Evolutionary conservation across 30 jellyfish, hydroid and myxozoan species (phyloP).

Genomic region (Rhopilema esculentum): DNA sequence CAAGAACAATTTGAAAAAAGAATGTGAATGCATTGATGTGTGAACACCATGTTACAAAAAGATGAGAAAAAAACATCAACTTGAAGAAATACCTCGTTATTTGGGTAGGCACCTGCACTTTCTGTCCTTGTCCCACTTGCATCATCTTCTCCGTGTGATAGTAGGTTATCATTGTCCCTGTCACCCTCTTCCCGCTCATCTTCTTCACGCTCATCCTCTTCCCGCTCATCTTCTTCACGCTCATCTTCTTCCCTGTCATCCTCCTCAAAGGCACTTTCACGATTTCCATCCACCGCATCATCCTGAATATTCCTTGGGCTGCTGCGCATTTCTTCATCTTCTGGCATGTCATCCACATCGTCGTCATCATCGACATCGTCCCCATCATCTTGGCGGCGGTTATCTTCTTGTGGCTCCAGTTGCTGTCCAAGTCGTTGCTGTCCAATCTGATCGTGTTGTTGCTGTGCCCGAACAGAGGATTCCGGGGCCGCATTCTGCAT

Average conservation of each 20-base stretch:
- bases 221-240: constrained; percentile 31
- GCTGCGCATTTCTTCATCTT: constrained; percentile 66
- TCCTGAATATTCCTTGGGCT: constrained; percentile 44
- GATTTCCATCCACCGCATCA: constrained; percentile 20
- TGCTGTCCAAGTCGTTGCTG: constrained; percentile 35
- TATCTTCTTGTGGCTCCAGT: constrained; percentile 23
- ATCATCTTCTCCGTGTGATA: background rate
- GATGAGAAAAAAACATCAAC: background rate
- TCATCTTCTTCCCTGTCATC: constrained; percentile 25
- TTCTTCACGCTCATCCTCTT: constrained; percentile 54
- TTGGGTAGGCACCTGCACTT: background rate
- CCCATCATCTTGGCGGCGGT: background rate
- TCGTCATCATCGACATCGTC: constrained; percentile 61
- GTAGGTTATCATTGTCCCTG: constrained; percentile 9
- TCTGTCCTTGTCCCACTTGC: constrained; percentile 1
- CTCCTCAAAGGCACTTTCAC: constrained; percentile 1
- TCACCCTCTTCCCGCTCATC: constrained; percentile 63
- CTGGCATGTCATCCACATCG: constrained; percentile 76
- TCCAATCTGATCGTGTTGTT: constrained; percentile 18
- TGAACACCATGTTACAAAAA: too few relatives aligned
- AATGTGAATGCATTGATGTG: too few relatives aligned
- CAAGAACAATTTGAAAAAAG: background rate
- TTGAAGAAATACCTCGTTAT: constrained; percentile 10
- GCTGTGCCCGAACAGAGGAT: constrained; percentile 70
- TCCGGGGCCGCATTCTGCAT: constrained; percentile 62